Percentiles rank a stretch among this genome's conserved stretches.
phyloP scores from a whole-genome alignment of 2,113 vertebrate species.

The Steatornis caripensis region DNA sequence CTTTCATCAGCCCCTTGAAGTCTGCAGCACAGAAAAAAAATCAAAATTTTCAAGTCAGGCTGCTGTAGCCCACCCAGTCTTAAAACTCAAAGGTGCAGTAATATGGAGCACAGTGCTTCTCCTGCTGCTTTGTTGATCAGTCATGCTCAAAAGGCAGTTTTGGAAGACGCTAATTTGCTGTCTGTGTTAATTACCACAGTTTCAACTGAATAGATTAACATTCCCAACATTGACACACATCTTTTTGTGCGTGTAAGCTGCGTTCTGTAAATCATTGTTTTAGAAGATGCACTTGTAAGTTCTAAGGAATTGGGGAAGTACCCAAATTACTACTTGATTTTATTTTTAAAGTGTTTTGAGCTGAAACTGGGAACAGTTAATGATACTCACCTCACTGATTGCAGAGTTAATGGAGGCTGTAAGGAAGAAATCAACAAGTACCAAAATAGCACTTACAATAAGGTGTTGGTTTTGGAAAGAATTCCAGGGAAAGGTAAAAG shows the following conservation, averaged over 20 bases:
- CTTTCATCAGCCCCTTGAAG: slow-evolving; percentile 46
- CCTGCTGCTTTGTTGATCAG: neutral
- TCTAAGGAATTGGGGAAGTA: neutral
- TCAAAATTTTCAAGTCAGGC: neutral
- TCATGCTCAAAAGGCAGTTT: neutral
- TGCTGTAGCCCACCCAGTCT: neutral
- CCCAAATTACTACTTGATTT: neutral
- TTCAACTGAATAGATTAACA: neutral
- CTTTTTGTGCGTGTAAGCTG: too few species aligned
- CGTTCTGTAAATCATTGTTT: neutral
- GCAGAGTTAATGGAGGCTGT: neutral
- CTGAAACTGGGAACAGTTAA: neutral
- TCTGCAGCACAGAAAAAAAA: neutral
- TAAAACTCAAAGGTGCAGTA: neutral
- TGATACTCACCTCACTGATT: neutral
- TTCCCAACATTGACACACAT: too few species aligned
- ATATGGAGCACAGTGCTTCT: neutral
- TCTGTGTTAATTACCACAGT: neutral
- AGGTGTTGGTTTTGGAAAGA: neutral
- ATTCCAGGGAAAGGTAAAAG: neutral
- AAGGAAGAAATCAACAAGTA: neutral
- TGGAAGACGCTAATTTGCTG: neutral
- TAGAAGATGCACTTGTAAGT: neutral
- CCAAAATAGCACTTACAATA: neutral
- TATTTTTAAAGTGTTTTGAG: neutral